Percentiles rank a stretch among this genome's conserved stretches.
Evolutionary conservation across 2,113 vertebrate genomes (phyloP).

Genomic region (Hemiscyllium ocellatum): DNA sequence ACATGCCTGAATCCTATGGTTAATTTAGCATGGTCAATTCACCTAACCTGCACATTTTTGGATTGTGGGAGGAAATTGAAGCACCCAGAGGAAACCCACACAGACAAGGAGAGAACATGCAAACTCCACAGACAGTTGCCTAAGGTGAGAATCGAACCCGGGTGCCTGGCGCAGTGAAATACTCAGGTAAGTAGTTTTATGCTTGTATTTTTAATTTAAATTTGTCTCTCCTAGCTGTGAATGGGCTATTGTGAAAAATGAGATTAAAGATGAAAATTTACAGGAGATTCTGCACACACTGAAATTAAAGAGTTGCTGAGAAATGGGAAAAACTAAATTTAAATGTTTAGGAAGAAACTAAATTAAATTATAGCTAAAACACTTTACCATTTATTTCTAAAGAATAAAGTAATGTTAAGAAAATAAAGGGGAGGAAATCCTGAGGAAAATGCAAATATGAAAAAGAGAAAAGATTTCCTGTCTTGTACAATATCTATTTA

Average conservation of each 20-base stretch:
- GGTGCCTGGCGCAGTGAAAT: too few relatives aligned
- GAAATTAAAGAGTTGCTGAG: background rate
- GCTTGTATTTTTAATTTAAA: background rate
- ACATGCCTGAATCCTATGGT: too few relatives aligned
- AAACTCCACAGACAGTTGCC: too few relatives aligned
- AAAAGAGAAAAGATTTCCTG: background rate
- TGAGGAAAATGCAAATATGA: background rate
- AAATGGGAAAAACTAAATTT: background rate
- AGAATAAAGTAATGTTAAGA: background rate
- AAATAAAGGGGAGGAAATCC: background rate
- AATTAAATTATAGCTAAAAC: background rate
- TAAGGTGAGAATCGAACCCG: too few relatives aligned
- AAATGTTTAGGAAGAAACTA: background rate
- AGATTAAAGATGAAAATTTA: background rate
- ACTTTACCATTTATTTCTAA: background rate
- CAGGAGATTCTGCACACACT: background rate
- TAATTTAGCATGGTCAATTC: too few relatives aligned
- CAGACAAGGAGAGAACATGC: too few relatives aligned
- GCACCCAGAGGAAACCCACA: too few relatives aligned
- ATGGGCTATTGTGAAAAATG: background rate
- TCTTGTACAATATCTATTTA: too few relatives aligned
- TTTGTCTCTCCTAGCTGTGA: background rate
- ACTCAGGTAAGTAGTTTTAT: background rate
- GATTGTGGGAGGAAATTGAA: too few relatives aligned
- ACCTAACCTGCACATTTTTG: too few relatives aligned